Base-by-base conservation (phyloP, 2,888 invertebrate genomes). In the Tuberolachnus salignus region DNA sequence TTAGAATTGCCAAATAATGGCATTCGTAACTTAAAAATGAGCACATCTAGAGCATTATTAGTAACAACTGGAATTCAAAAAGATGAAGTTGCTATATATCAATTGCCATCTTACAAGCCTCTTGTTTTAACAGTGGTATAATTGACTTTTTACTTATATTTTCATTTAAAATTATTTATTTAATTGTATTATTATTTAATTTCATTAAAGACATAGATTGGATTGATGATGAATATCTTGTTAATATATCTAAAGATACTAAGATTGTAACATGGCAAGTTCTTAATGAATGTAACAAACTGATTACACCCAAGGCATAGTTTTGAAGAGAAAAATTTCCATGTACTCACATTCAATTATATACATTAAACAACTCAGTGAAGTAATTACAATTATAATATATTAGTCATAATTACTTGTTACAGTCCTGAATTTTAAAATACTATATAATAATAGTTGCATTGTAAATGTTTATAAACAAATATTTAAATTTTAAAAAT, bases 161-260 rank as follows among this genome's bases (percentile, higher is more conserved):
- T 67, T 23, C n/a, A n/a, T n/a, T n/a, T n/a, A n/a, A n/a, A n/a
- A n/a, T n/a, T n/a, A n/a, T 53, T 3, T 34, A 4, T 34, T 4
- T 44, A 34, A 23, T 1, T 19, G 1, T 55, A 10, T 14, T 66
- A 2, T 9, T 8, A n/a, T 55, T 9, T 11, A 23, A 3, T 63
- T 63, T 16, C 10, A 71, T 73, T 73, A n/a, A n/a, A n/a, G 97
- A 97, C 85, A 91, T 96, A 90, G 94, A 94, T 82, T 98, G 97
- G 97, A 86, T 98, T 81, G 97, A 98, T 86, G 97, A 98, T 86
- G 93, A 97, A 86, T 96, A 94, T 87, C 87, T 97, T 75, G 95
- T 97, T 80, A 94, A 96, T 8, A 97, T 97, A 13, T 95, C 96
- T 0, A 90, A 95, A 78, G 97, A 97, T 86, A 94, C 94, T 4